Evolutionary conservation across 2,888 invertebrate species (phyloP), one percentile per base, ranked within the genome.

Genomic region (Hirtodrosophila alboralis): DNA sequence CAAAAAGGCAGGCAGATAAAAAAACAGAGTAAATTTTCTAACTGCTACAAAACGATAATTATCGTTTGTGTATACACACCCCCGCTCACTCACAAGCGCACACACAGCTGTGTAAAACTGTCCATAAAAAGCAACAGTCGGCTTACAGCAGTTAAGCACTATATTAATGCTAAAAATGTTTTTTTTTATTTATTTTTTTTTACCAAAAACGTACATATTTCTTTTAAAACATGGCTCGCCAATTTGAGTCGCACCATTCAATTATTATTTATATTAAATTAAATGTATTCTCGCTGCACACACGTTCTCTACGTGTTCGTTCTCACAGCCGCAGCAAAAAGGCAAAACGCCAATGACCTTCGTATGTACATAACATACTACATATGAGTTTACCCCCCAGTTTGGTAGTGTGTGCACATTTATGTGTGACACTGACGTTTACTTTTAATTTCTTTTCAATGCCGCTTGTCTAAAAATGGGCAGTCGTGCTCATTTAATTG

Each of bases 361-460:
- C 77, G 41, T 40, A 18, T 59, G 33, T 34, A 44, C 49, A 48
- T 41, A 28, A 21, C 18, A 21, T 21, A 5, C 18, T 33, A 44
- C 47, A 48, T 44, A 62, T 44, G 31, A 26, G 18, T 62, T 13
- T 54, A 37, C 38, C 58, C 63, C 68, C 65, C 43, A 64, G 45
- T 71, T 59, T 65, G 68, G 59, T 43, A 57, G 48, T 69, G 51
- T 68, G 49, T 64, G 57, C 47, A 43, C 53, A 65, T 59, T 54
- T 51, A 54, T 51, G 51, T 72, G 48, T 62, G 69, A 49, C 66
- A 76, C 67, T 72, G 69, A 72, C 73, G 69, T 76, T 86, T 74
- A 88, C 87, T 88, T 86, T 88, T 88, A 86, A 88, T 88, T 88
- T 88, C 88, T 87, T 88, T 88, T 88, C 88, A 88, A 83, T 88